A percentile compares a stretch with the other conserved stretches of the same genome.
phyloP scores from a whole-genome alignment of 2,797 vertebrate species.

The Scolopax rusticola region DNA sequence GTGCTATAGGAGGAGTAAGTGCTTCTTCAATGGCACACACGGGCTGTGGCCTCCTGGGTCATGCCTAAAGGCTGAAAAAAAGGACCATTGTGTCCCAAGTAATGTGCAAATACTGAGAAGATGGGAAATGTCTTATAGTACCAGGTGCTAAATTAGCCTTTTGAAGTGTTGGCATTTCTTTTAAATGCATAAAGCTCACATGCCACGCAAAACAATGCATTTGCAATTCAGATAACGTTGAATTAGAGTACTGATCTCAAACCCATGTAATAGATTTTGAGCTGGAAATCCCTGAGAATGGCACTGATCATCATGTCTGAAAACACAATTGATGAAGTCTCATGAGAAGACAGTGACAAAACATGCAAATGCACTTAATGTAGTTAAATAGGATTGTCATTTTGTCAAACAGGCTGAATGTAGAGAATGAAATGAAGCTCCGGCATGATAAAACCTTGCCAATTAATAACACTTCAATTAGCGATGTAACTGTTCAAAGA shows the following conservation, averaged over 20 bases:
- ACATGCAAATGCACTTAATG: constrained; percentile 5
- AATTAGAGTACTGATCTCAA: constrained; percentile 38
- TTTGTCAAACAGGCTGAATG: constrained; percentile 10
- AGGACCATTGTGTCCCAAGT: neutral
- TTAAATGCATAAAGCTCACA: constrained; percentile 5
- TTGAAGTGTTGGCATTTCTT: constrained; percentile 42
- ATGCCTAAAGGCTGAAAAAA: neutral
- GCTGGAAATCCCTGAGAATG: constrained; percentile 36
- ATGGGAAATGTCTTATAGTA: neutral
- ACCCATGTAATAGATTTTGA: constrained; percentile 14
- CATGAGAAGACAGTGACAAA: neutral
- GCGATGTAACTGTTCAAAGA: neutral
- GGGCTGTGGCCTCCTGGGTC: neutral
- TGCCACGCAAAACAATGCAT: constrained; percentile 9
- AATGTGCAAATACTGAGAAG: neutral
- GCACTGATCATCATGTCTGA: neutral
- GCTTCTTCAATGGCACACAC: neutral
- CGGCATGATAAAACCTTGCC: neutral
- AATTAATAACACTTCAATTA: neutral
- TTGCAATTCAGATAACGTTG: constrained; percentile 28
- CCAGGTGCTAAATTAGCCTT: constrained; percentile 34
- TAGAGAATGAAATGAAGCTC: neutral
- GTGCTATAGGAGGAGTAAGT: neutral
- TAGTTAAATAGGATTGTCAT: neutral
- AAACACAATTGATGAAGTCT: neutral